Base-by-base conservation (phyloP, 2,113 vertebrate genomes). In the Miniopterus natalensis region DNA sequence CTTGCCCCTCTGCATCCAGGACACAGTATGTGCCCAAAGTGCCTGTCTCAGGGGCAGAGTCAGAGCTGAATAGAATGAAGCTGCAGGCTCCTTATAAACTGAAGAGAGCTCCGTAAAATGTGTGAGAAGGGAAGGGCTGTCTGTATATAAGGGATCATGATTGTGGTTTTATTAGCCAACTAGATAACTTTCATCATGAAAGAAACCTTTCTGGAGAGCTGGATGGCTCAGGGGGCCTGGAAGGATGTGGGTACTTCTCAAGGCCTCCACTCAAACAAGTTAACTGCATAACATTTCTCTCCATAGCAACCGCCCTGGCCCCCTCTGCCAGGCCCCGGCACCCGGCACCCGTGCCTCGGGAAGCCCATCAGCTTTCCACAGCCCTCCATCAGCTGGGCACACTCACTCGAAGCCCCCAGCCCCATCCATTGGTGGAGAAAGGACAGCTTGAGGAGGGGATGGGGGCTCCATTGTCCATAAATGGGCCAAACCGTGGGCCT, bases 121-220 rank as follows among this genome's bases (percentile, higher is more conserved):
- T 85, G 25, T 75, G 29, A 84, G 80, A 94, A 63, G 49, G 63
- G 47, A 95, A 97, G 73, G 77, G 85, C 81, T 65, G 47, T 68
- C 94, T 57, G 84, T 59, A 75, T 21, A 90, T 73, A 87, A 91
- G 84, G 95, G 75, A 95, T 42, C 92, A 94, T 87, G 81, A 95
- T 68, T 88, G 78, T 0, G 1, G 91, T 90, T 97, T 97, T 97
- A 96, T 97, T 97, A 97, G 95, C 92, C 97, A 97, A 95, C 95
- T 88, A 97, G 92, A 97, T 96, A 97, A 88, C 77, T 57, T 90
- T 95, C 94, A 84, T 94, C 95, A 84, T 96, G 96, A 97, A 97
- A 96, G 88, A 81, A 94, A 57, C 77, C 94, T 96, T 96, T 96
- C 96, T 20, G 40, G 45, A 95, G 61, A 97, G 97, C 97, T 92